These are phyloP conservation scores for Rhabdomys dilectus DNA, from an alignment of 2,113 vertebrate species.

Conservation along the genomic window DNA sequence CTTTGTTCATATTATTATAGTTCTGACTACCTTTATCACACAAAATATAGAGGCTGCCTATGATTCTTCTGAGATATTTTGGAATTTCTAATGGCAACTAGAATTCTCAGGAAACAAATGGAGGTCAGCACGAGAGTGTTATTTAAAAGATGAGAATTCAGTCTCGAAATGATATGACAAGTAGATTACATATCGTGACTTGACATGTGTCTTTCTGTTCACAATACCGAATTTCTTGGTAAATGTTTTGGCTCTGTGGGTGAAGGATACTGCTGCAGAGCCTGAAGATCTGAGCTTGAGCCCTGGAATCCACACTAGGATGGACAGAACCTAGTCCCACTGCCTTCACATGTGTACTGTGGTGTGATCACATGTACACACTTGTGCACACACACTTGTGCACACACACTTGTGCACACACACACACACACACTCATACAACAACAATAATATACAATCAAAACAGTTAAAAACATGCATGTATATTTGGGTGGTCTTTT, in stretches of 20 bases:
- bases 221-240: neutral
- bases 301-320: neutral
- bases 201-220: neutral
- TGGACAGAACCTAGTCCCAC: neutral
- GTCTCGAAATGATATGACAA: neutral
- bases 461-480: constrained; percentile 23
- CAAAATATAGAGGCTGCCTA: neutral
- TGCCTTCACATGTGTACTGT: neutral
- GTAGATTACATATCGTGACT: neutral
- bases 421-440: neutral
- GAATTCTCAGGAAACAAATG: neutral
- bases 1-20: neutral
- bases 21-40: neutral
- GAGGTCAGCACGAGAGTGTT: neutral
- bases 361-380: neutral
- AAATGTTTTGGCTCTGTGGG: neutral
- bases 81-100: neutral
- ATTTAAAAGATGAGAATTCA: neutral
- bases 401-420: neutral
- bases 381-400: neutral
- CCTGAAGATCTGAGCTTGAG: neutral
- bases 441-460: neutral
- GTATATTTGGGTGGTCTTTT: constrained; percentile 46
- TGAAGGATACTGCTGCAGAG: neutral
- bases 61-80: neutral